A percentile compares a stretch with the other conserved stretches of the same genome.
Conservation (phyloP, 2,888 invertebrate genomes). For the Pristionchus fissidentatus region DNA sequence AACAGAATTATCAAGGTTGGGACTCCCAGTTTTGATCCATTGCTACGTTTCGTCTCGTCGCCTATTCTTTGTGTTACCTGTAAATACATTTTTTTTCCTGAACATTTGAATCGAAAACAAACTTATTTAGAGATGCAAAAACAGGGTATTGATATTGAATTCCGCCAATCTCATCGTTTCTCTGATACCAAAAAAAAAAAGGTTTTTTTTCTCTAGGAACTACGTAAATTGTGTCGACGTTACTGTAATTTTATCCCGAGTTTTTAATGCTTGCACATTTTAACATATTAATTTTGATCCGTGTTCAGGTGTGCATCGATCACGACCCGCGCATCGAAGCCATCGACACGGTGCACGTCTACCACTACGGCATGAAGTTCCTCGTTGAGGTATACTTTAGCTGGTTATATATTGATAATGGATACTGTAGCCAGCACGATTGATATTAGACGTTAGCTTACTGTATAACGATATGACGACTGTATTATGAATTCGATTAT, state of each 20-base stretch:
- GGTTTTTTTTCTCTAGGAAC: no score
- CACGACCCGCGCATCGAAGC: slow-evolving; percentile 71
- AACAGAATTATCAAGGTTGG: slow-evolving; percentile 75
- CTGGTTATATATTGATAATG: not conserved
- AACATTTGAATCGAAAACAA: not conserved
- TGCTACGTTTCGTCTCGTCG: not conserved
- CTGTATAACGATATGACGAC: not conserved
- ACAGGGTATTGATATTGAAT: no score
- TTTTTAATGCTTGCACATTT: no score
- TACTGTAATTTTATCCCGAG: no score
- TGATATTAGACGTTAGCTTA: not conserved
- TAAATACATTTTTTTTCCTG: not conserved
- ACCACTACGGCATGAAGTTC: slow-evolving; percentile 77
- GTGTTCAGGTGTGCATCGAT: slow-evolving; percentile 69
- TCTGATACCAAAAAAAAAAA: no score
- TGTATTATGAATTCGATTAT: no score
- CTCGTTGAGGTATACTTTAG: slow-evolving; percentile 11
- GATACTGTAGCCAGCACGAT: not conserved
- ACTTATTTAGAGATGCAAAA: no score
- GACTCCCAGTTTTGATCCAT: not conserved
- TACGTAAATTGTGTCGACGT: no score
- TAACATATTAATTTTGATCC: no score
- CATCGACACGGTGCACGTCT: slow-evolving; percentile 79
- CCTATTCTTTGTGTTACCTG: not conserved
- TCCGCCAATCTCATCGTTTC: no score